These are phyloP conservation scores for Rugalucina vietnamica DNA, from an alignment of 2,888 invertebrate genomes.

Conservation along the genomic window DNA sequence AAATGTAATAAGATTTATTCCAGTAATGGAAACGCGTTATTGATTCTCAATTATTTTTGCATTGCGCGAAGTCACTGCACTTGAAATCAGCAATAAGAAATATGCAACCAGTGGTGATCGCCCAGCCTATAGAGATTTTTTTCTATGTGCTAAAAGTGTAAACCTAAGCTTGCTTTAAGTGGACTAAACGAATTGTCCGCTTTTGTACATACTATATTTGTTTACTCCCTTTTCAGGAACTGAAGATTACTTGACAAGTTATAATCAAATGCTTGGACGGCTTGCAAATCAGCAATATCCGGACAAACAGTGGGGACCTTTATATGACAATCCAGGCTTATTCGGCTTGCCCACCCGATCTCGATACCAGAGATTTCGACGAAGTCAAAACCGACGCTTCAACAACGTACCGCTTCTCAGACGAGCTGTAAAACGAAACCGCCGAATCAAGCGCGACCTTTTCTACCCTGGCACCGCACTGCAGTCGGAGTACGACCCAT, in stretches of 20 bases:
- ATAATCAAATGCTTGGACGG: background rate
- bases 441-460: slow-evolving; percentile 50
- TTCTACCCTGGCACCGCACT: slow-evolving; percentile 28
- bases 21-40: too few species aligned
- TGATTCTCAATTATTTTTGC: too few species aligned
- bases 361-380: slow-evolving; percentile 11
- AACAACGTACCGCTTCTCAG: slow-evolving; percentile 1
- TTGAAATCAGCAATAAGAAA: too few species aligned
- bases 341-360: background rate
- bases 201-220: too few species aligned
- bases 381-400: slow-evolving; percentile 27
- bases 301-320: background rate
- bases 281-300: background rate
- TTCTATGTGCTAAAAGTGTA: too few species aligned
- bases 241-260: background rate
- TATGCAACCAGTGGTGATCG: too few species aligned
- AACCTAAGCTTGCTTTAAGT: too few species aligned
- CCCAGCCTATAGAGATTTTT: too few species aligned
- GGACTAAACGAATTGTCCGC: too few species aligned
- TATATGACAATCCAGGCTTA: background rate
- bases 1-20: too few species aligned
- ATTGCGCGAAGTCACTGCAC: too few species aligned
- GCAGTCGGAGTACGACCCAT: background rate
- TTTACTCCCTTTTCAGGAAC: background rate
- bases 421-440: slow-evolving; percentile 45